Evolutionary conservation across 2,797 vertebrate species (phyloP).

Genomic region (Cossypha caffra): DNA sequence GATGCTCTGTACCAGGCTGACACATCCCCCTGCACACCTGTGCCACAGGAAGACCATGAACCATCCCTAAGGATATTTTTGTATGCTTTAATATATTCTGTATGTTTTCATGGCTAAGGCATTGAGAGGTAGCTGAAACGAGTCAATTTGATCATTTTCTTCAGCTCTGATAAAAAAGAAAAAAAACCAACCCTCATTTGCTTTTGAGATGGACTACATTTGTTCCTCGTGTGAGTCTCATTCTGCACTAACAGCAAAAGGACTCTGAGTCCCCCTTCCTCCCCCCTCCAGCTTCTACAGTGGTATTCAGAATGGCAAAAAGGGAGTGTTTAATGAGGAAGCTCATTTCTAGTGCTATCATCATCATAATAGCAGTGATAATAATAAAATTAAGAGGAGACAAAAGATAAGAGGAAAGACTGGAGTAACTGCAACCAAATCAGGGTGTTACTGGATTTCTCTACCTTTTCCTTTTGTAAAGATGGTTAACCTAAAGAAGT

Average conservation of each 20-base stretch:
- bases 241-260: slow-evolving; percentile 12
- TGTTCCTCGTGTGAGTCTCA: background rate
- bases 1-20: background rate
- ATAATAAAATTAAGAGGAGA: background rate
- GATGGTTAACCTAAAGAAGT: background rate
- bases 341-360: background rate
- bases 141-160: background rate
- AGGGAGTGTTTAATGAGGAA: background rate
- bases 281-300: background rate
- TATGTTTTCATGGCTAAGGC: background rate
- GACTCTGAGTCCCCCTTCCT: background rate
- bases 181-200: background rate
- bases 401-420: background rate
- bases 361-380: background rate
- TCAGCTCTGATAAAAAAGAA: background rate
- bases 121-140: background rate
- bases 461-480: background rate
- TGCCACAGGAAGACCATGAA: background rate
- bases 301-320: slow-evolving; percentile 11
- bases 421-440: background rate
- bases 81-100: background rate
- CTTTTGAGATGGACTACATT: slow-evolving; percentile 2
- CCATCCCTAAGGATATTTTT: background rate
- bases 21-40: background rate
- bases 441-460: background rate